phyloP scores from a whole-genome alignment of 1,140 invertebrate genomes.

The Rhizoglyphus robini region DNA sequence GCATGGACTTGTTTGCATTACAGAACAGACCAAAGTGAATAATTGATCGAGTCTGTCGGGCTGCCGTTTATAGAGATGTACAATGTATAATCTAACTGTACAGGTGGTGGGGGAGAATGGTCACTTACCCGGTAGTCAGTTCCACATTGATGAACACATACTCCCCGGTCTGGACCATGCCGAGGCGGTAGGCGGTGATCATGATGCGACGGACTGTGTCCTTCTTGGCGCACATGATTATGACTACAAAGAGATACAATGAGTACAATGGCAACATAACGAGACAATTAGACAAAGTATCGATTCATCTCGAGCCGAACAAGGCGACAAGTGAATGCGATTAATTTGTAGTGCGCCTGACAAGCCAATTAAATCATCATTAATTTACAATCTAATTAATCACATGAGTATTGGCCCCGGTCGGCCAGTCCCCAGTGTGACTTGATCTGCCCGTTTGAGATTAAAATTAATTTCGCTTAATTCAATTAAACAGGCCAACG shows the following conservation, averaged over 20 bases:
- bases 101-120: neutral
- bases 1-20: neutral
- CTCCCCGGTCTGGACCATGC: conserved; percentile 86
- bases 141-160: conserved; percentile 98
- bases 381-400: neutral
- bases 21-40: neutral
- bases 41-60: neutral
- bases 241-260: conserved; percentile 45
- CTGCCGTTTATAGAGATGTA: neutral
- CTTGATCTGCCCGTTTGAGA: no score
- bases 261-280: neutral
- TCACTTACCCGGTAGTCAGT: conserved; percentile 68
- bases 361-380: neutral
- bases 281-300: conserved; percentile 4
- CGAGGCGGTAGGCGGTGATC: conserved; percentile 72
- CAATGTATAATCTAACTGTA: no score
- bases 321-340: no score
- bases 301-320: no score
- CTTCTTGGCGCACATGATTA: conserved; percentile 78
- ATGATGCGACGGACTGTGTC: conserved; percentile 73
- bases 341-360: no score
- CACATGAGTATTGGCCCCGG: no score
- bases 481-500: no score
- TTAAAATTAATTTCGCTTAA: no score
- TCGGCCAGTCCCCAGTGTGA: no score